phyloP scores from a whole-genome alignment of 2,113 vertebrate genomes.

The Phalacrocorax brasilianus region DNA sequence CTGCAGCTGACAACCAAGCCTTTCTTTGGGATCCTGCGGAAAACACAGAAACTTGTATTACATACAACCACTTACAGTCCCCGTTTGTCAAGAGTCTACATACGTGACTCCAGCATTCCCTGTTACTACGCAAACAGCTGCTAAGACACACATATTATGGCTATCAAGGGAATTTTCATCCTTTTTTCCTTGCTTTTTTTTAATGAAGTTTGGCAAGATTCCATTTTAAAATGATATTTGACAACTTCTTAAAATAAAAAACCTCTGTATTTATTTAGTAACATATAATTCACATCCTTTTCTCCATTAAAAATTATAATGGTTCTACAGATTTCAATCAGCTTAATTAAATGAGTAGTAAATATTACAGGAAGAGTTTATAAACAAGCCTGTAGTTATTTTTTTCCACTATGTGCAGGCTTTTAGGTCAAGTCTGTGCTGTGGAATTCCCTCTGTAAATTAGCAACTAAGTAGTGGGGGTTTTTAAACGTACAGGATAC shows the following conservation, averaged over 20 bases:
- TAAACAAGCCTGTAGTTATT: not conserved
- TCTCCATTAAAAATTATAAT: not conserved
- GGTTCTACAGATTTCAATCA: not conserved
- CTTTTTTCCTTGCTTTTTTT: not conserved
- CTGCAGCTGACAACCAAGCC: constrained; percentile 94
- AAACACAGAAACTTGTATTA: not conserved
- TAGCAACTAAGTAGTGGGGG: not conserved
- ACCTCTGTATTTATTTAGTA: not conserved
- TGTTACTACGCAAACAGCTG: not conserved
- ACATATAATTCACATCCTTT: not conserved
- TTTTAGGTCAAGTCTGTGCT: not conserved
- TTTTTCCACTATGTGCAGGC: not conserved
- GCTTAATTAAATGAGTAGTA: not conserved
- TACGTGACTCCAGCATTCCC: not conserved
- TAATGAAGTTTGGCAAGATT: not conserved
- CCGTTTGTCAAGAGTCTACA: not conserved
- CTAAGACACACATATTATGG: not conserved
- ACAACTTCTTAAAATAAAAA: not conserved
- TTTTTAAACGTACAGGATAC: not conserved
- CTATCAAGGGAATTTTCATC: not conserved
- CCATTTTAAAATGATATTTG: not conserved
- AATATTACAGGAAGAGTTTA: not conserved
- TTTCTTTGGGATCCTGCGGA: constrained; percentile 94
- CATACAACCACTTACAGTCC: not conserved
- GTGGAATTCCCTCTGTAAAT: not conserved